Conservation (phyloP, 2,113 vertebrate species). For the Phodopus roborovskii region DNA sequence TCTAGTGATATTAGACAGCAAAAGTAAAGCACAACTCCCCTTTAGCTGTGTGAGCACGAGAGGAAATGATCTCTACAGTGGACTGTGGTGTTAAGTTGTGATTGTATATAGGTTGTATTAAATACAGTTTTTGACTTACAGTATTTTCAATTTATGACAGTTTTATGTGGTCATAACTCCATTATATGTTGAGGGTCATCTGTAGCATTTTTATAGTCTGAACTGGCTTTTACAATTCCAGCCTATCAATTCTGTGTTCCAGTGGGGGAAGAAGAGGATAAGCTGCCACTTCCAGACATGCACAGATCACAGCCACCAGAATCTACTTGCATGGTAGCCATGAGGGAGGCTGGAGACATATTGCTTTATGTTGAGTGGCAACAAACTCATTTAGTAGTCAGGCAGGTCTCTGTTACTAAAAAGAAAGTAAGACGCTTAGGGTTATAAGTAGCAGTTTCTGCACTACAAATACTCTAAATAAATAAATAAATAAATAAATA, state of each 20-base stretch:
- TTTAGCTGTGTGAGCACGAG: not conserved
- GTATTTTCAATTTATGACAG: not conserved
- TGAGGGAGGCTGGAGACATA: not conserved
- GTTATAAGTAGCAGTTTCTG: slow-evolving; percentile 7
- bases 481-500: no score
- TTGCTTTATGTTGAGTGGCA: slow-evolving; percentile 25
- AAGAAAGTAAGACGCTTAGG: not conserved
- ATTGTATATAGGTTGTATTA: not conserved
- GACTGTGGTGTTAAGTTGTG: not conserved
- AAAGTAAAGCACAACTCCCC: not conserved
- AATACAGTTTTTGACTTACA: not conserved
- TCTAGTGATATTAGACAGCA: not conserved
- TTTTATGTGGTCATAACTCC: not conserved
- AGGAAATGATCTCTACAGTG: not conserved
- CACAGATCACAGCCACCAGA: not conserved
- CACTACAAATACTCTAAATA: no score
- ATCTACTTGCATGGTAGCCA: not conserved
- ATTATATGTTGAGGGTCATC: not conserved
- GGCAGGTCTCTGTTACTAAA: not conserved
- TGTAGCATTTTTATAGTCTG: not conserved
- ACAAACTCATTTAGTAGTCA: not conserved
- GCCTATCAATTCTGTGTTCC: not conserved
- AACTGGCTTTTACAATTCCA: not conserved
- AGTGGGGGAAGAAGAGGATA: not conserved
- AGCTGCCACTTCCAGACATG: not conserved